phyloP scores from a whole-genome alignment of 2,113 vertebrate genomes.

The Pelvicachromis taeniatus region DNA sequence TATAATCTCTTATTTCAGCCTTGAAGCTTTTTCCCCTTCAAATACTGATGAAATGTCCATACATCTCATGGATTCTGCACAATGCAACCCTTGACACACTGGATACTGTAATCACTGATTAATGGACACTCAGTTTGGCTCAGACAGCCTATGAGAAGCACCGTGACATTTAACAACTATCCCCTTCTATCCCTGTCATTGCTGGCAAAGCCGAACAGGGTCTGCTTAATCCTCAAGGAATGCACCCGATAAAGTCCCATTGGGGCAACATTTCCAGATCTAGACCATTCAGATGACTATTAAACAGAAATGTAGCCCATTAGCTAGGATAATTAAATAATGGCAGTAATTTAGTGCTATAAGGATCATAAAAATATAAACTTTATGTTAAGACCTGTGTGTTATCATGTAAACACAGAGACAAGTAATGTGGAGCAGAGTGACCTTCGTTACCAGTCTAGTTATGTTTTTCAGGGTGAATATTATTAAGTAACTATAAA shows the following conservation, averaged over 20 bases:
- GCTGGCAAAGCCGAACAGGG: constrained; percentile 12
- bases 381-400: not conserved
- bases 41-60: not conserved
- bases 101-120: constrained; percentile 20
- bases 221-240: constrained; percentile 58
- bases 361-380: not conserved
- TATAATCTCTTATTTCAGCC: not conserved
- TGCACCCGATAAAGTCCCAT: constrained; percentile 27
- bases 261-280: constrained; percentile 11
- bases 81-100: constrained; percentile 2
- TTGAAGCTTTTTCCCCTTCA: not conserved
- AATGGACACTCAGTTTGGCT: constrained; percentile 9
- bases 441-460: constrained; percentile 7
- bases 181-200: constrained; percentile 24
- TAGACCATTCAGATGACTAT: not conserved
- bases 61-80: not conserved
- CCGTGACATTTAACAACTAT: constrained; percentile 43
- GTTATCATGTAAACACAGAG: not conserved
- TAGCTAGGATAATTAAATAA: not conserved
- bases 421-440: not conserved
- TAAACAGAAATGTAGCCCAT: not conserved
- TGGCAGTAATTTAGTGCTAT: not conserved
- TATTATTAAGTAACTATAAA: not conserved
- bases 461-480: not conserved
- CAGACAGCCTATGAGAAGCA: not conserved